These are phyloP conservation scores for Connochaetes taurinus DNA, from an alignment of 2,113 vertebrate genomes.

Conservation along the genomic window DNA sequence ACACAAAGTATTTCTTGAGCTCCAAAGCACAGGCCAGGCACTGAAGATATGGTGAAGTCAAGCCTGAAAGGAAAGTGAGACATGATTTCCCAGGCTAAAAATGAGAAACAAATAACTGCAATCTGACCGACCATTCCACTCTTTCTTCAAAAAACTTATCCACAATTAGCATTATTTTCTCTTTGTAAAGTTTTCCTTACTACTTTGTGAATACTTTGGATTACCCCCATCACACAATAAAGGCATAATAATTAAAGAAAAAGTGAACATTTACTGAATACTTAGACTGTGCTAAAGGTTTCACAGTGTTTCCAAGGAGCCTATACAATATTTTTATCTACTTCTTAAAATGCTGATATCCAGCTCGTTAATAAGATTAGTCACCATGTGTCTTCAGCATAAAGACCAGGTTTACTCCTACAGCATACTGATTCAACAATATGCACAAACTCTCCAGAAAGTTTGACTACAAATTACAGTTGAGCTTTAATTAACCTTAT, in stretches of 20 bases:
- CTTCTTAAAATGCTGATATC: neutral
- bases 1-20: neutral
- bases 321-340: neutral
- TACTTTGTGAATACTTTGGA: slow-evolving; percentile 37
- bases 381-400: neutral
- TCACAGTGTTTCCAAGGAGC: neutral
- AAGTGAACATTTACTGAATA: neutral
- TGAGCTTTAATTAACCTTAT: neutral
- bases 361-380: neutral
- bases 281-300: neutral
- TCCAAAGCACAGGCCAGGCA: neutral
- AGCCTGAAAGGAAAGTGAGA: neutral
- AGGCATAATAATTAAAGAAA: slow-evolving; percentile 18
- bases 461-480: neutral
- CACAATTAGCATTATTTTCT: neutral
- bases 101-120: slow-evolving; percentile 18
- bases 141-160: neutral
- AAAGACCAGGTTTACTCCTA: neutral
- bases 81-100: neutral
- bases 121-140: neutral
- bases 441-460: neutral
- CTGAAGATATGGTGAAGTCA: neutral
- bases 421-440: neutral
- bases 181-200: slow-evolving; percentile 25
- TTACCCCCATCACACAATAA: neutral